Percentiles rank a stretch among this genome's conserved stretches.
Evolutionary conservation across 2,888 invertebrate species (phyloP).

Genomic region (Anorthoa munda): DNA sequence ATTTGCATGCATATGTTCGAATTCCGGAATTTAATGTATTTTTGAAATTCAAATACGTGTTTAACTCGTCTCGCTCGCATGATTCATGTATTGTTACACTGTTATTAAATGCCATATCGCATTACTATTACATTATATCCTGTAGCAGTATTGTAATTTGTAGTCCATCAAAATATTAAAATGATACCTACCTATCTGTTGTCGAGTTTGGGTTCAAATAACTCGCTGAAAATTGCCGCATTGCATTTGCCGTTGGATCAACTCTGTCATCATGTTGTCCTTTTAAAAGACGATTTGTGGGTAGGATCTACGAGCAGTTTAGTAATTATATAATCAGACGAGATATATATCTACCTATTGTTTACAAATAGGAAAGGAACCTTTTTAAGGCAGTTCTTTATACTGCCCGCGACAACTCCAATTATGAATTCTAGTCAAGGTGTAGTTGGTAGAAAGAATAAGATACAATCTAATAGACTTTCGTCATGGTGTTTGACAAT

Average conservation of each 20-base stretch:
- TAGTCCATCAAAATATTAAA: conserved; percentile 26
- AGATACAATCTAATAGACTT: conserved; percentile 45
- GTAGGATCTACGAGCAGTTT: not conserved
- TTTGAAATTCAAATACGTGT: conserved; percentile 46
- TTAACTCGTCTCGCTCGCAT: conserved; percentile 40
- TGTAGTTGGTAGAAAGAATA: conserved; percentile 22
- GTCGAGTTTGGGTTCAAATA: not conserved
- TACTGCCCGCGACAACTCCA: not conserved
- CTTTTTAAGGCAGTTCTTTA: conserved; percentile 10
- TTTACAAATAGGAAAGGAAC: not conserved
- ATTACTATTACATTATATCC: conserved; percentile 49
- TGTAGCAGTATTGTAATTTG: conserved; percentile 31
- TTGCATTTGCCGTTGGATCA: not conserved
- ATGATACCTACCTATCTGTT: not conserved
- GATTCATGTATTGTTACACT: conserved; percentile 36
- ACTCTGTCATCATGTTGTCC: not conserved
- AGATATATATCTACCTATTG: not conserved
- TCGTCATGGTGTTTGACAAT: conserved; percentile 36
- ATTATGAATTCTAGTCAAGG: conserved; percentile 44
- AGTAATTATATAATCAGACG: not conserved
- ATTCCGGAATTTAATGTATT: conserved; percentile 29
- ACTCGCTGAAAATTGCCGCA: not conserved
- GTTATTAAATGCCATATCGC: conserved; percentile 42
- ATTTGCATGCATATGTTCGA: conserved; percentile 36
- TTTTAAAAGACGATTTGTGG: not conserved